These are phyloP conservation scores for Neoarius graeffei DNA, from an alignment of 2,113 vertebrate species.

Conservation along the genomic window DNA sequence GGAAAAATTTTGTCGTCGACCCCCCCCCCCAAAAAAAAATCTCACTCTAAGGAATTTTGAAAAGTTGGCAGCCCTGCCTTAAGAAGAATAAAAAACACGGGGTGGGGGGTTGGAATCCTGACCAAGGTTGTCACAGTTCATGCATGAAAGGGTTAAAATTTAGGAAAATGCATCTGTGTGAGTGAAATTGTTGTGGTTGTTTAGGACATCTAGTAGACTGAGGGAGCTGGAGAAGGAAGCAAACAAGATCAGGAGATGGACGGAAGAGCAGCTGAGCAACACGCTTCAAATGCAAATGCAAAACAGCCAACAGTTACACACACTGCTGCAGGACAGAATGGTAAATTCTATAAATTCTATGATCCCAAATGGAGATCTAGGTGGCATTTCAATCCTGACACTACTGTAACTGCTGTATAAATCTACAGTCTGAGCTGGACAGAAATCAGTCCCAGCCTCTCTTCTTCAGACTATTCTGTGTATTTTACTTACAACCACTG, in stretches of 20 bases:
- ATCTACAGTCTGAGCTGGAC: neutral
- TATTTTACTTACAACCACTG: neutral
- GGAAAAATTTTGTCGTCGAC: too few relatives aligned
- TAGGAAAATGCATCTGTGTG: neutral
- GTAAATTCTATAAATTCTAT: conserved; percentile 58
- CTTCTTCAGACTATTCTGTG: neutral
- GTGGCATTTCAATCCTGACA: neutral
- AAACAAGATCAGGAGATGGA: conserved; percentile 69
- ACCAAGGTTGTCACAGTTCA: too few relatives aligned
- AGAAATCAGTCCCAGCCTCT: neutral
- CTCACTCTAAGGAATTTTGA: too few relatives aligned
- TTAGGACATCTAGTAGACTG: conserved; percentile 63
- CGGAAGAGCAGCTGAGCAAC: conserved; percentile 64
- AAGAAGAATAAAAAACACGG: too few relatives aligned
- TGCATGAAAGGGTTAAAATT: too few relatives aligned
- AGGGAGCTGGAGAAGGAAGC: conserved; percentile 68
- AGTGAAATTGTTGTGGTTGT: conserved; percentile 18
- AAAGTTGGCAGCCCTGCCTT: too few relatives aligned
- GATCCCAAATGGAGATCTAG: neutral
- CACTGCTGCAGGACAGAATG: conserved; percentile 67
- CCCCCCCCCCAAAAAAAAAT: too few relatives aligned
- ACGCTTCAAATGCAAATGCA: conserved; percentile 61
- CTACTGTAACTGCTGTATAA: neutral
- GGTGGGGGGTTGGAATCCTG: too few relatives aligned
- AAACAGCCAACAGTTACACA: conserved; percentile 59